Base-by-base conservation (phyloP, 2,888 invertebrate species). In the Aricia artaxerxes region DNA sequence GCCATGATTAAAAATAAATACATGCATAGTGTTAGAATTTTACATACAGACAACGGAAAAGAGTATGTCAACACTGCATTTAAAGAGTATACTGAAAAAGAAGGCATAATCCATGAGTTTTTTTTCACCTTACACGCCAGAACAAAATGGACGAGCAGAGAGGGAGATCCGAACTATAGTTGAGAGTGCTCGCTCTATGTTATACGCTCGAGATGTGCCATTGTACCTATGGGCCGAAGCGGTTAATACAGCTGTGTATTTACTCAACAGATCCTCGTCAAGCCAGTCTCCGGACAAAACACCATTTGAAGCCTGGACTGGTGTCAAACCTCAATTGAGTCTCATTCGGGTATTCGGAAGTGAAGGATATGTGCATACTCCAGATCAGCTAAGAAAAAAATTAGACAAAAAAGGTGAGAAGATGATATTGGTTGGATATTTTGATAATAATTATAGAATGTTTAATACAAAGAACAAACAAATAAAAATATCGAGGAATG, bases 171-270 rank as follows among this genome's bases (percentile, higher is more conserved):
- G 53, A 11, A 53, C 53, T 79, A 83, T 1, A 3, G 11, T 53
- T 3, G 53, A 53, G 53, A 53, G 53, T 53, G 53, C 53, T 11
- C 53, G 11, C 53, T 82, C 85, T 2, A 86, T 86, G 85, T 73
- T 86, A 0, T 82, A 85, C 83, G 84, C 82, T 1, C 72, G 86
- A 9, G 78, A 79, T 53, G 49, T 81, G 3, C 44, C 79, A 72
- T 13, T 78, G n/a, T 38, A 79, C 80, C 79, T 80, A 72, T 82
- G 73, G 88, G 87, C 86, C 1, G 87, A 88, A 78, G 88, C 87
- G 11, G 82, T 87, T 1, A 82, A 85, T 38, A 84, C 84, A 24
- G 86, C 85, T 38, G 84, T 83, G n/a, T 86, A 83, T 78, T 81
- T 86, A 49, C 79, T 88, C 4, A 88, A 87, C 79, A 80, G 85